Percentiles rank a stretch among this genome's conserved stretches.
These are phyloP conservation scores for Trigoniulus corallinus DNA, from an alignment of 1,140 invertebrate genomes.

Conservation along the genomic window DNA sequence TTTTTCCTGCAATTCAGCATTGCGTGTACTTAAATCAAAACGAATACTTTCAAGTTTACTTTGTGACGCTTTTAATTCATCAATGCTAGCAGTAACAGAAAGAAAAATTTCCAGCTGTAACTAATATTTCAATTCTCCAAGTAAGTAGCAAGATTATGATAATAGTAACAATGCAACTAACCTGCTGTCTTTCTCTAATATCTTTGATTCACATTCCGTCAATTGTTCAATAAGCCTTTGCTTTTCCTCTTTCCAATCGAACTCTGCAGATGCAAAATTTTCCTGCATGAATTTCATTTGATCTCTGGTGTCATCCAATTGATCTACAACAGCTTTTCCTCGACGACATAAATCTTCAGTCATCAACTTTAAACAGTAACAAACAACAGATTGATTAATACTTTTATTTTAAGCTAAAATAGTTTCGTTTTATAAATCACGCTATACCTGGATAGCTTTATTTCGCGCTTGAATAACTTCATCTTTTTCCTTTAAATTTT, in stretches of 20 bases:
- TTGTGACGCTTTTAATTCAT: constrained; percentile 4
- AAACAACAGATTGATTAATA: not conserved
- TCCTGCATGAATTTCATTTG: constrained; percentile 63
- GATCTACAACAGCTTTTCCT: constrained; percentile 43
- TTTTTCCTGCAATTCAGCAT: constrained; percentile 37
- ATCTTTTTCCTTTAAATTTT: constrained; percentile 68
- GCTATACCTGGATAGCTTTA: constrained; percentile 36
- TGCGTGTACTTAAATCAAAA: constrained; percentile 36
- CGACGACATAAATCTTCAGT: constrained; percentile 53
- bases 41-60: constrained; percentile 24
- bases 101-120: not conserved
- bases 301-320: constrained; percentile 56
- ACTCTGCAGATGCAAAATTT: constrained; percentile 51
- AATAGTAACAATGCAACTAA: no score
- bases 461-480: constrained; percentile 67
- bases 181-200: no score
- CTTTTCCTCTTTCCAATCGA: constrained; percentile 49
- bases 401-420: not conserved
- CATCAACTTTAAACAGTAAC: constrained; percentile 40
- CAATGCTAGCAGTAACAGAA: not conserved
- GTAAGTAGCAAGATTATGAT: no score
- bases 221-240: constrained; percentile 34
- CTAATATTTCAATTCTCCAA: not conserved
- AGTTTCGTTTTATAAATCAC: not conserved
- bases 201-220: constrained; percentile 22